Evolutionary conservation across 2,888 invertebrate genomes (phyloP).

Genomic region (Nemapogon koenigi): DNA sequence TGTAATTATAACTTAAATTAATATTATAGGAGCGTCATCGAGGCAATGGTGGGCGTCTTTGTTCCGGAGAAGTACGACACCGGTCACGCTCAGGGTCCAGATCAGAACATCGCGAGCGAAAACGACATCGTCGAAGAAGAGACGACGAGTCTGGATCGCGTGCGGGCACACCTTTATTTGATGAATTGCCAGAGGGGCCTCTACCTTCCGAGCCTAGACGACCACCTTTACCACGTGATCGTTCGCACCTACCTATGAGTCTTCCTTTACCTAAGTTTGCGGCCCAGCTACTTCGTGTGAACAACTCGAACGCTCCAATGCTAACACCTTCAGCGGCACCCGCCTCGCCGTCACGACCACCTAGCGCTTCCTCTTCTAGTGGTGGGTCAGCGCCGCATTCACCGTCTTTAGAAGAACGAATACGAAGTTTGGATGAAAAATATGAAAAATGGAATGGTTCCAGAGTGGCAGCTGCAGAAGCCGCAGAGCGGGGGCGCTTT

Average conservation of each 20-base stretch:
- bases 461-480: slow-evolving; percentile 61
- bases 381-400: slow-evolving; percentile 76
- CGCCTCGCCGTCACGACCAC: slow-evolving; percentile 68
- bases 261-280: slow-evolving; percentile 91
- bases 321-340: slow-evolving; percentile 68
- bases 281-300: slow-evolving; percentile 66
- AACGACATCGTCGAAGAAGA: slow-evolving; percentile 51
- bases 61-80: slow-evolving; percentile 33
- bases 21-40: slow-evolving; percentile 38
- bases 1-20: no score
- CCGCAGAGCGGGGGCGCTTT: slow-evolving; percentile 65
- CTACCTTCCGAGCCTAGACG: slow-evolving; percentile 78
- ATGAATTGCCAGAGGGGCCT: slow-evolving; percentile 75
- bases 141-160: slow-evolving; percentile 66
- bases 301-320: slow-evolving; percentile 54
- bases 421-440: slow-evolving; percentile 91
- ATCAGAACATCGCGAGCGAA: slow-evolving; percentile 30
- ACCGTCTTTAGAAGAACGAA: slow-evolving; percentile 88
- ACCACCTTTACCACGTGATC: slow-evolving; percentile 57
- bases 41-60: slow-evolving; percentile 32
- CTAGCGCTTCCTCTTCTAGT: slow-evolving; percentile 78
- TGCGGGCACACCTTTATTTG: slow-evolving; percentile 85
- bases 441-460: slow-evolving; percentile 87
- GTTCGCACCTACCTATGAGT: slow-evolving; percentile 74
- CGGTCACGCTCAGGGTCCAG: slow-evolving; percentile 31